Evolutionary conservation across 92 coral and sea anemone genomes (phyloP), one percentile per base, ranked within the genome.

Genomic region (Umimayanthus chanpuru): DNA sequence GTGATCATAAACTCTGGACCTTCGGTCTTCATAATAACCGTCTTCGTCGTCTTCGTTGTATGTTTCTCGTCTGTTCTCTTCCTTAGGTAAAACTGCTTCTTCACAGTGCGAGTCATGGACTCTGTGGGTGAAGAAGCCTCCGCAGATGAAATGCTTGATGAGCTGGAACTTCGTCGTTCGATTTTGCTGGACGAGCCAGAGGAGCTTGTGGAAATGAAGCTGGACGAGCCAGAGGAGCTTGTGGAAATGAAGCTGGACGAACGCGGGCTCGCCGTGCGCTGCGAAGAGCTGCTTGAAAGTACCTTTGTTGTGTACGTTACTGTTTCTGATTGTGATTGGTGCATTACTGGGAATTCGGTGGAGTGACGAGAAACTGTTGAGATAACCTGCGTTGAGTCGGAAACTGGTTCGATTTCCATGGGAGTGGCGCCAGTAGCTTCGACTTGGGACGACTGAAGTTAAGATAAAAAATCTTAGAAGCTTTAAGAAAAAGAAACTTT

Each of bases 51-150:
- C 16, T 67, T 41, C 56, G 36, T 32, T 32, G 36, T 32, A 32
- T 32, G 36, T 32, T 67, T 82, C 30, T 67, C 87, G 9, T 61
- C 26, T 36, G 25, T 67, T 70, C 73, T 83, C 77, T 44, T 83
- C 50, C 25, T 83, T 41, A 83, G n/a, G 77, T 23, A 83, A 28
- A 83, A 83, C 44, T 83, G 87, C 39, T 44, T 83, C 25, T 83
- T 23, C 15, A 68, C 87, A 1, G 43, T 83, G 25, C 25, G 86
- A 2, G 86, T 67, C 53, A 66, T 9, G 23, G 36, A 25, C 16
- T 26, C 65, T 6, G 65, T 41, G 10, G 87, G 16, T 9, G 78
- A 44, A 12, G 78, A 70, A 1, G 87, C 16, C 6, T 83, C 87
- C 30, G 16, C 2, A 6, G 87, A 41, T 15, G 87, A 83, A 18